These are phyloP conservation scores for Ormyrus thymus DNA, from an alignment of 2,888 invertebrate species.

Conservation along the genomic window DNA sequence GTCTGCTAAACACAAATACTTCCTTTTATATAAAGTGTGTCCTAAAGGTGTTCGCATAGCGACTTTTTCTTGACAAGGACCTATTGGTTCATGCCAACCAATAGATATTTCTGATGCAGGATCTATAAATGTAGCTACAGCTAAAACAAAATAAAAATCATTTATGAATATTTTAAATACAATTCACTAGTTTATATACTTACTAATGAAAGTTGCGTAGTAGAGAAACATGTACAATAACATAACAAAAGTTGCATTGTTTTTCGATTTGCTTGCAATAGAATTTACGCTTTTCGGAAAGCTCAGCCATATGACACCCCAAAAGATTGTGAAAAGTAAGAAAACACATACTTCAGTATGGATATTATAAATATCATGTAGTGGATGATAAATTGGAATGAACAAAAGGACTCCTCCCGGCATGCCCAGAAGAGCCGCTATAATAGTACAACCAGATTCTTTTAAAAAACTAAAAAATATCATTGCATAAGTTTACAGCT, in stretches of 20 bases:
- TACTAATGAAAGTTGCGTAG: slow-evolving; percentile 78
- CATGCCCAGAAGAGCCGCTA: slow-evolving; percentile 82
- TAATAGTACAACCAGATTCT: slow-evolving; percentile 77
- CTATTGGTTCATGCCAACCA: slow-evolving; percentile 86
- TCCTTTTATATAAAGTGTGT: slow-evolving; percentile 81
- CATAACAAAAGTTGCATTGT: slow-evolving; percentile 40
- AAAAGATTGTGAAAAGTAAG: slow-evolving; percentile 79
- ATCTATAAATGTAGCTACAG: slow-evolving; percentile 80
- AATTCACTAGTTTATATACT: slow-evolving; percentile 24
- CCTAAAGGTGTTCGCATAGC: slow-evolving; percentile 82
- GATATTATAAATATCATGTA: slow-evolving; percentile 82
- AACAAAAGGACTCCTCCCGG: slow-evolving; percentile 85
- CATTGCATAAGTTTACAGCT: slow-evolving; percentile 12
- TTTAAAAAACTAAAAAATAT: slow-evolving; percentile 74
- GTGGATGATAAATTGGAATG: slow-evolving; percentile 84
- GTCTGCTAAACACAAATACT: slow-evolving; percentile 82
- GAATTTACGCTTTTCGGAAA: slow-evolving; percentile 76
- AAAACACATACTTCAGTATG: slow-evolving; percentile 85
- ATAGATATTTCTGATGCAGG: slow-evolving; percentile 82
- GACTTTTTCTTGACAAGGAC: slow-evolving; percentile 81
- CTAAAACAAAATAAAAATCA: slow-evolving; percentile 44
- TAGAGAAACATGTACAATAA: slow-evolving; percentile 78
- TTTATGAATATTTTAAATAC: not conserved
- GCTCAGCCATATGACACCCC: slow-evolving; percentile 77
- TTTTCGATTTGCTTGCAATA: slow-evolving; percentile 15